Evolutionary conservation across 2,888 invertebrate species (phyloP).

Genomic region (Slavum lentiscoides): DNA sequence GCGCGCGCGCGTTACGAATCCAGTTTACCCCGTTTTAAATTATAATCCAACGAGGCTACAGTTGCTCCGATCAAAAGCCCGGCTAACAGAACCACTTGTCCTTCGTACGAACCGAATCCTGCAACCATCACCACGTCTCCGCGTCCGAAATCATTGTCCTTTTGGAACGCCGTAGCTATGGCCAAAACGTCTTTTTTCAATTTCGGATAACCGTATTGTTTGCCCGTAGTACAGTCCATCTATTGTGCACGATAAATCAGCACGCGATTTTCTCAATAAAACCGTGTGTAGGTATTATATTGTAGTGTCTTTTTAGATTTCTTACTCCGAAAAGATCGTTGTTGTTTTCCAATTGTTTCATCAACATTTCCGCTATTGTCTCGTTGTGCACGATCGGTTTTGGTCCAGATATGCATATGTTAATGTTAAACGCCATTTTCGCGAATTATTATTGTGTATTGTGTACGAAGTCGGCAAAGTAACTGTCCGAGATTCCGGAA

Average conservation of each 20-base stretch:
- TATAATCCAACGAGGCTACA: slow-evolving; percentile 8
- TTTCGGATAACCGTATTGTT: slow-evolving; percentile 16
- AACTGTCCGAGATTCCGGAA: no score
- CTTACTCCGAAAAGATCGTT: slow-evolving; percentile 23
- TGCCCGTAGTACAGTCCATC: slow-evolving; percentile 28
- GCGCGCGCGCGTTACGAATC: no score
- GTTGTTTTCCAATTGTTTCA: slow-evolving; percentile 17
- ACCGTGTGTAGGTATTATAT: neutral
- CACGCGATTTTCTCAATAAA: neutral
- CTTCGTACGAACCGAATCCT: slow-evolving; percentile 26
- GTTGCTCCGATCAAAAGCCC: slow-evolving; percentile 11
- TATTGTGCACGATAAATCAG: neutral
- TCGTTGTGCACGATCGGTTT: slow-evolving; percentile 13
- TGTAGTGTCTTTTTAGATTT: neutral
- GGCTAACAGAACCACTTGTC: neutral
- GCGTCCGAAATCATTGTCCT: neutral
- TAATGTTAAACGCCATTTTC: slow-evolving; percentile 18
- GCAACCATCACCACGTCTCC: slow-evolving; percentile 18
- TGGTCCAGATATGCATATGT: slow-evolving; percentile 5
- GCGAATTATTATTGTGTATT: neutral
- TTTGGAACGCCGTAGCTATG: neutral
- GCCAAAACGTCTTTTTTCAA: slow-evolving; percentile 34
- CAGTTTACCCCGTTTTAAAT: slow-evolving; percentile 10
- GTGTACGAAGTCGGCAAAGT: no score
- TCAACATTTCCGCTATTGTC: slow-evolving; percentile 22